Conservation (phyloP, 2,797 vertebrate species). For the Lagorchestes hirsutus region DNA sequence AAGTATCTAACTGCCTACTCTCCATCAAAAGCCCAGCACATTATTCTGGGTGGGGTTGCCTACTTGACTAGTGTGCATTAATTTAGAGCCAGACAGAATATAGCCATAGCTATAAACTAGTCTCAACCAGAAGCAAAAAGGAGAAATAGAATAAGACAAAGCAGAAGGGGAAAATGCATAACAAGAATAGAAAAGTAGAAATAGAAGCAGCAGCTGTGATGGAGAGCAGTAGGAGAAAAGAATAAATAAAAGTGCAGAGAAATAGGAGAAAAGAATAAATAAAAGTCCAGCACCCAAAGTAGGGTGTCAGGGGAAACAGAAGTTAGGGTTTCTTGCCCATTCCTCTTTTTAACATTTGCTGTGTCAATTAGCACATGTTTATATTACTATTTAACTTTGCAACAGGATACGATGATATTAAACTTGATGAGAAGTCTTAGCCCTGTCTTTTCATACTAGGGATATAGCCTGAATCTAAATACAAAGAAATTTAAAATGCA, state of each 20-base stretch:
- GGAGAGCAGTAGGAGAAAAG: neutral
- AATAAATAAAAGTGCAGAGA: neutral
- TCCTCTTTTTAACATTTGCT: neutral
- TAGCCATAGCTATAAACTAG: neutral
- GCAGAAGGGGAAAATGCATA: neutral
- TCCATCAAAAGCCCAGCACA: neutral
- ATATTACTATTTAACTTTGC: neutral
- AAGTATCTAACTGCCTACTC: neutral
- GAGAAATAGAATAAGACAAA: neutral
- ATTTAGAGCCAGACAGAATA: neutral
- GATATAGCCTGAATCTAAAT: neutral
- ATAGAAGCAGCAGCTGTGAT: constrained; percentile 1
- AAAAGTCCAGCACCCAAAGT: neutral
- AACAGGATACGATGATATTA: neutral
- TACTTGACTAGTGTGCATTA: neutral
- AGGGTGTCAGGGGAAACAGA: neutral
- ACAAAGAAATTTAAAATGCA: neutral
- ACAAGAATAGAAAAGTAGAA: neutral
- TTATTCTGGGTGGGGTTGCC: neutral
- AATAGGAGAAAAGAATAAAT: neutral
- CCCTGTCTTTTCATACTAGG: neutral
- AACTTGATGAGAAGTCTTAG: neutral
- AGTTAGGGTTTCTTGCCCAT: neutral
- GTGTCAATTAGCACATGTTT: neutral
- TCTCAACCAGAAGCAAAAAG: neutral